Evolutionary conservation across 1,140 invertebrate genomes (phyloP).

Genomic region (Aplysia californica): DNA sequence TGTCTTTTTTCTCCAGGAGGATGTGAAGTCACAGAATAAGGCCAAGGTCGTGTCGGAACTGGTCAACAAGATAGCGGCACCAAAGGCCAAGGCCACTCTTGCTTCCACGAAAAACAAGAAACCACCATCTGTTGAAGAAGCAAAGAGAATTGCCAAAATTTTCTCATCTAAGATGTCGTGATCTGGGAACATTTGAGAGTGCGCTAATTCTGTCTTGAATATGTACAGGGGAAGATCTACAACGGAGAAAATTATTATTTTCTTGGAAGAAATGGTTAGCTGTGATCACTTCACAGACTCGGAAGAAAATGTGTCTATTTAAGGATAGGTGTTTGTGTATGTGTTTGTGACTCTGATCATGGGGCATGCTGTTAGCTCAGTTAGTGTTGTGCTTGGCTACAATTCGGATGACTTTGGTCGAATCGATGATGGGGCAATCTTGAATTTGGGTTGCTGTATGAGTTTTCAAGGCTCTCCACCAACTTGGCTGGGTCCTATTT

Average conservation of each 20-base stretch:
- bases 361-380: too few relatives aligned
- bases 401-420: too few relatives aligned
- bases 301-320: neutral
- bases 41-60: slow-evolving; percentile 48
- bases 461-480: too few relatives aligned
- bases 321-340: too few relatives aligned
- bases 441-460: too few relatives aligned
- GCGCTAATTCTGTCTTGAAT: neutral
- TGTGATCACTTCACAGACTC: neutral
- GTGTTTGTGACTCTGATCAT: too few relatives aligned
- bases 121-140: slow-evolving; percentile 59
- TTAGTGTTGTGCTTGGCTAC: too few relatives aligned
- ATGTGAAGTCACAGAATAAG: slow-evolving; percentile 35
- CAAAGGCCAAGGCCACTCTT: slow-evolving; percentile 30
- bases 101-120: slow-evolving; percentile 40
- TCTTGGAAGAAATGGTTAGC: neutral
- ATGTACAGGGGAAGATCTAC: neutral
- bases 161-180: slow-evolving; percentile 54
- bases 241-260: neutral
- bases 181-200: neutral
- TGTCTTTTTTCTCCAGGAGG: slow-evolving; percentile 11
- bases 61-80: slow-evolving; percentile 38
- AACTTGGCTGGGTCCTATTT: too few relatives aligned
- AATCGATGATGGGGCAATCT: too few relatives aligned
- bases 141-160: slow-evolving; percentile 64